Base-by-base conservation (phyloP, 2,797 vertebrate species). In the Rhabdomys pumilio region DNA sequence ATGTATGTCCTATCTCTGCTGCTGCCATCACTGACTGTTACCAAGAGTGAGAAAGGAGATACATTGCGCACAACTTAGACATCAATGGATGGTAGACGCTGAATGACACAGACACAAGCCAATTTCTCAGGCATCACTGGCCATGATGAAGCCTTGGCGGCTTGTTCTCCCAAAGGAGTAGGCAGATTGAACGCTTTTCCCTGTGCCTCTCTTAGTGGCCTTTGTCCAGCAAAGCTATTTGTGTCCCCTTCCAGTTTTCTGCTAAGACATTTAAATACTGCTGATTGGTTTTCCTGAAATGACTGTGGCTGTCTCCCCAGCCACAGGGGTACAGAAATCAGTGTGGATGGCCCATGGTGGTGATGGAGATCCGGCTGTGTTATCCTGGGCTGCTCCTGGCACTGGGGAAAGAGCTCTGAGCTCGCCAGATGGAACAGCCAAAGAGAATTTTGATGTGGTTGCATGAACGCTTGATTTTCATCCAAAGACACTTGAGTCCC, bases 221-320 rank as follows among this genome's bases (percentile, higher is more conserved):
- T 86, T 67, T 67, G 90, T 91, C 94, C 19, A 1, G 38, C 44
- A 83, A n/a, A 83, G 67, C 94, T 94, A 77, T 91, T 89, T 79
- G 38, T 94, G 89, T 96, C 34, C n/a, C 17, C 20, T 50, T 85
- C 87, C 84, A 83, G 41, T 73, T 77, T 87, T 97, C 97, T 95
- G 94, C 94, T 96, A 88, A 91, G 57, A 79, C 93, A 73, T 94
- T 87, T 63, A 82, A 85, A 41, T 85, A 2, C 29, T 0, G 0
- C 41, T 96, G 95, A 95, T 91, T 89, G 91, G 85, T 97, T 97
- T 97, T 96, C 97, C 97, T 97, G 96, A 44, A 83, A 44, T 80
- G 82, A 53, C 57, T 77, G 65, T 77, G 94, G 93, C 89, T 2
- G 0, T 79, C 82, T 85, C 82, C 84, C 69, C 81, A 92, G 84